Percentiles rank a stretch among this genome's conserved stretches.
Evolutionary conservation across 2,797 vertebrate species (phyloP).

Genomic region (Sebastes iracundus): DNA sequence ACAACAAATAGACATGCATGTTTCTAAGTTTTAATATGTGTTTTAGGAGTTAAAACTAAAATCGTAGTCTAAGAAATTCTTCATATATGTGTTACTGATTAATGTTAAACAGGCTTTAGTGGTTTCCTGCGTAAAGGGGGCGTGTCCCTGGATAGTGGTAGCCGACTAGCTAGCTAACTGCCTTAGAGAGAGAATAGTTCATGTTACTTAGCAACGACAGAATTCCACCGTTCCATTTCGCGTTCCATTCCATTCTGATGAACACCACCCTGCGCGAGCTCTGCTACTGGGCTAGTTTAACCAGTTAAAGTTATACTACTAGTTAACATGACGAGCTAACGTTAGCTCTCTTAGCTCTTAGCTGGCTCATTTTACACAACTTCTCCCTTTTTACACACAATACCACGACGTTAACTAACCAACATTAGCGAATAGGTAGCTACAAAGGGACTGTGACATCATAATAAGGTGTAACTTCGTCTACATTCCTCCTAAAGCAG

Average conservation of each 20-base stretch:
- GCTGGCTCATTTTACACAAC: not conserved
- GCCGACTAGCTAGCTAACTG: not conserved
- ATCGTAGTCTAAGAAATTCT: not conserved
- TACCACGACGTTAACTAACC: not conserved
- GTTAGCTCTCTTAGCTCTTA: not conserved
- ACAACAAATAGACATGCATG: too few species aligned
- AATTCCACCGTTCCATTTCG: not conserved
- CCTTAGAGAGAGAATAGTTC: conserved; percentile 15
- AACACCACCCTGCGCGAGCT: not conserved
- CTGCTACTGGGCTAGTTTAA: not conserved
- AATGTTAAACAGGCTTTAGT: not conserved
- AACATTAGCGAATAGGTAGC: not conserved
- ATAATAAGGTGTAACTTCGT: not conserved
- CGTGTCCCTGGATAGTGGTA: conserved; percentile 43
- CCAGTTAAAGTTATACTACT: not conserved
- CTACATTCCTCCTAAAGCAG: not conserved
- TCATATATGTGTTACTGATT: not conserved
- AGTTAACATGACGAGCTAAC: not conserved
- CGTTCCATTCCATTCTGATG: not conserved
- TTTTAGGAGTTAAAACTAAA: too few species aligned
- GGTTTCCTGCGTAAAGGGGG: conserved; percentile 30
- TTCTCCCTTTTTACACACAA: not conserved
- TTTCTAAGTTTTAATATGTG: too few species aligned
- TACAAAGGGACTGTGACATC: not conserved
- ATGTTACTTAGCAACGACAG: conserved; percentile 34